Base-by-base conservation (phyloP, 1,140 invertebrate species). In the Drosophila teissieri region DNA sequence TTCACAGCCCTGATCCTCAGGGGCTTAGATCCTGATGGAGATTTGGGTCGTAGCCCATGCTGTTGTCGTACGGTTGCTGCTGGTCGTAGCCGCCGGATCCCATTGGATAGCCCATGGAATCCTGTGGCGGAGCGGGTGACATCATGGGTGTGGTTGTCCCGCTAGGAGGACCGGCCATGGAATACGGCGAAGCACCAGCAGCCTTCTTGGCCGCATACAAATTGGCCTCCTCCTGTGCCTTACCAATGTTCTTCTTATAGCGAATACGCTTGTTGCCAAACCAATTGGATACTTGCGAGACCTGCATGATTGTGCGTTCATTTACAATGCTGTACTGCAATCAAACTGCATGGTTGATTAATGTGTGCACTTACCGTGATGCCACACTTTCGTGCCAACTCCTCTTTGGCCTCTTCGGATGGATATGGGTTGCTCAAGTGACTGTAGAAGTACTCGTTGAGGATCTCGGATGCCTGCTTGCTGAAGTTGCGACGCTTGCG, bases 171-270 rank as follows among this genome's bases (percentile, higher is more conserved):
- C 95, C 94, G 75, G 96, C 96, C 96, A 97, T 96, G 82, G 96
- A 97, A 94, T 98, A 98, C 56, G 97, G 97, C 68, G 97, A 98
- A 70, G 97, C 97, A 95, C 97, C 97, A 73, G 98, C 98, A 90
- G 98, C 98, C 93, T 99, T 99, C 94, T 99, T 99, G 49, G 98
- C 98, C 76, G 98, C 98, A 93, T 99, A 99, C 80, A 99, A 94
- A 93, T 99, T 99, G 39, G 99, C 99, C 93, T 99, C 99, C 93
- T 99, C 99, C 93, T 99, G 98, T 60, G 99, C 98, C 94, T 99
- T 99, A 76, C 98, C 98, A 77, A 99, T 99, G 93, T 99, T 99
- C 94, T 99, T 99, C 96, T 99, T 99, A 94, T 99, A 99, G 91
- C 99, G 96, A 94, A 99, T 99, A 92, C 99, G 95, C 93, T 99